Evolutionary conservation across 2,797 vertebrate genomes (phyloP).

Genomic region (Leptatherina wallacei): DNA sequence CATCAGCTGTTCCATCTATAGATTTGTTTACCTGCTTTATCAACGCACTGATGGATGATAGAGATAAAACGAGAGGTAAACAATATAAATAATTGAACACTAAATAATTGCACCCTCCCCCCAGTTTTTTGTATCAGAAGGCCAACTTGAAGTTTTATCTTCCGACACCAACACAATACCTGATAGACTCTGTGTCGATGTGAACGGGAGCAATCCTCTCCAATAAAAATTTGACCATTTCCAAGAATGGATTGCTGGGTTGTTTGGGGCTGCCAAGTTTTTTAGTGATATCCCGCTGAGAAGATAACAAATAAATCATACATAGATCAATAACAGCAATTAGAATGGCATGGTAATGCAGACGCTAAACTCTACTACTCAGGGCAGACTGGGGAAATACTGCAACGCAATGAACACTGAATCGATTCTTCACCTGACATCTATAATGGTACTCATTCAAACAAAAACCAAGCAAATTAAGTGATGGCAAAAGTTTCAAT

Average conservation of each 20-base stretch:
- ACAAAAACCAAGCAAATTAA: background rate
- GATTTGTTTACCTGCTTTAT: constrained; percentile 98
- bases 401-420: too few relatives aligned
- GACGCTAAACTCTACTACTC: background rate
- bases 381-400: background rate
- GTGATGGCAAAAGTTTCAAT: background rate
- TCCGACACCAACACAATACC: constrained; percentile 65
- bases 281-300: constrained; percentile 96
- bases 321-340: background rate
- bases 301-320: constrained; percentile 5
- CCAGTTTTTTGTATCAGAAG: background rate
- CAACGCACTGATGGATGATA: constrained; percentile 85
- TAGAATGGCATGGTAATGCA: background rate
- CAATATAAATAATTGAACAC: background rate
- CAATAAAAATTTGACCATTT: constrained; percentile 98
- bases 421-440: background rate
- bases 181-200: constrained; percentile 97
- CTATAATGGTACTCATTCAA: background rate
- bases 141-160: background rate
- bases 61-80: background rate
- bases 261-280: constrained; percentile 97
- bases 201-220: constrained; percentile 98
- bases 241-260: constrained; percentile 97
- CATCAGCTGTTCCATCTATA: constrained; percentile 97
- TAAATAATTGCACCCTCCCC: accelerated